These are phyloP conservation scores for Pseudococcus viburni DNA, from an alignment of 2,888 invertebrate genomes.

Conservation along the genomic window DNA sequence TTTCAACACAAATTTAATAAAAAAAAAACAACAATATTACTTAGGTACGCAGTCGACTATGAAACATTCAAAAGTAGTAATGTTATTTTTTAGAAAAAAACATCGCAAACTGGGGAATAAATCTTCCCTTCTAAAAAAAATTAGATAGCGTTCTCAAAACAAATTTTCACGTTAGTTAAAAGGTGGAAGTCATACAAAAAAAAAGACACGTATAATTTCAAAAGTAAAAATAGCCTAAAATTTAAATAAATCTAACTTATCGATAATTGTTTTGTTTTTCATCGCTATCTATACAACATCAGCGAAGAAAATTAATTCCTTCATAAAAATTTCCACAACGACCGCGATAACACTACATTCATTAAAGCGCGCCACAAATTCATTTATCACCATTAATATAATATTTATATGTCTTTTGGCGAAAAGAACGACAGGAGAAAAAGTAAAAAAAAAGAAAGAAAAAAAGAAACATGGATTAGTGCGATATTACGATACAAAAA, in stretches of 20 bases:
- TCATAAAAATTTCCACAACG: background rate
- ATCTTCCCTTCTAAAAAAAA: background rate
- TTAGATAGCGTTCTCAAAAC: constrained; percentile 19
- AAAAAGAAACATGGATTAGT: constrained; percentile 7
- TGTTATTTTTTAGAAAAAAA: constrained; percentile 10
- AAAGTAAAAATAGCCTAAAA: constrained; percentile 35
- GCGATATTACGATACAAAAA: constrained; percentile 3
- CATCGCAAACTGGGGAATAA: background rate
- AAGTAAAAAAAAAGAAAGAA: background rate
- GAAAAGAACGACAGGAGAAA: background rate
- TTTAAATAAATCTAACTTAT: constrained; percentile 52
- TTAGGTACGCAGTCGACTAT: background rate
- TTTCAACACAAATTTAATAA: background rate
- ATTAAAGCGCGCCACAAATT: constrained; percentile 7
- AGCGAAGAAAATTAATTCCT: background rate
- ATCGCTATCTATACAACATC: background rate
- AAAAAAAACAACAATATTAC: background rate
- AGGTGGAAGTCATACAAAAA: constrained; percentile 45
- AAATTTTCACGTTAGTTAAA: constrained; percentile 18
- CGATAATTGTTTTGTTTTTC: constrained; percentile 25
- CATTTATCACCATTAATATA: constrained; percentile 8
- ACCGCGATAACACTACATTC: constrained; percentile 29
- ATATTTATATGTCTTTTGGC: constrained; percentile 2
- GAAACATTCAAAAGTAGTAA: constrained; percentile 43
- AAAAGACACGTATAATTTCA: constrained; percentile 15